phyloP scores from a whole-genome alignment of 2,888 invertebrate genomes.

The Lasioglossum figueresi region DNA sequence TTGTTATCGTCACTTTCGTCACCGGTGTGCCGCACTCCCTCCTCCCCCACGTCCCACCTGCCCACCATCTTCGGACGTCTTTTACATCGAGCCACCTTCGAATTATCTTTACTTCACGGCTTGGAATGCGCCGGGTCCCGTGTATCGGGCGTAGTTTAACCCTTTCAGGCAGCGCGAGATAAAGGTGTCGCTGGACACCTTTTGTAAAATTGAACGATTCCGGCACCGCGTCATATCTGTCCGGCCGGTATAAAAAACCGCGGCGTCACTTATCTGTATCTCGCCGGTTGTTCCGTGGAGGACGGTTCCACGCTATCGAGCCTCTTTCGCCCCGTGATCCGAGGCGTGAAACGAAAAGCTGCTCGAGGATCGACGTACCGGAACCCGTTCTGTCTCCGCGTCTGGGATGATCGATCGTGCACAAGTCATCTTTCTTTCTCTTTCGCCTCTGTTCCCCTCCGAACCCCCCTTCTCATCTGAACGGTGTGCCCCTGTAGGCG shows the following conservation, averaged over 20 bases:
- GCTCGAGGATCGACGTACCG: constrained; percentile 47
- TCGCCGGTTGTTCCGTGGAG: neutral
- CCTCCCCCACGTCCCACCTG: neutral
- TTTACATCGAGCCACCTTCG: constrained; percentile 50
- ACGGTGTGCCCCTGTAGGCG: constrained; percentile 13
- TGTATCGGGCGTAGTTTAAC: constrained; percentile 67
- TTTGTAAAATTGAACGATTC: constrained; percentile 77
- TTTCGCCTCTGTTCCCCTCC: neutral
- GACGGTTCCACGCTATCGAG: constrained; percentile 33
- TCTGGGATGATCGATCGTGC: constrained; percentile 50
- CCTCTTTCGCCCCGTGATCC: constrained; percentile 38
- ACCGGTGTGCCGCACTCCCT: constrained; percentile 35
- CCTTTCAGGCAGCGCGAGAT: constrained; percentile 79
- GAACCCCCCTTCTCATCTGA: neutral
- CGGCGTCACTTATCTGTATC: constrained; percentile 60
- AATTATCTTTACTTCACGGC: constrained; percentile 75
- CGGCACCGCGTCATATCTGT: constrained; percentile 61
- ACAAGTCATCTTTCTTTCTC: neutral
- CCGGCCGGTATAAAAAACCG: constrained; percentile 43
- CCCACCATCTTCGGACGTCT: neutral
- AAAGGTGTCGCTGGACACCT: constrained; percentile 76
- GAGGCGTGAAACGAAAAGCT: constrained; percentile 53
- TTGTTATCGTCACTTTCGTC: constrained; percentile 76
- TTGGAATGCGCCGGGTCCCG: constrained; percentile 68
- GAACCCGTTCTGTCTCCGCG: constrained; percentile 47